Evolutionary conservation across 2,888 invertebrate species (phyloP).

Genomic region (Drosophila phalerata): DNA sequence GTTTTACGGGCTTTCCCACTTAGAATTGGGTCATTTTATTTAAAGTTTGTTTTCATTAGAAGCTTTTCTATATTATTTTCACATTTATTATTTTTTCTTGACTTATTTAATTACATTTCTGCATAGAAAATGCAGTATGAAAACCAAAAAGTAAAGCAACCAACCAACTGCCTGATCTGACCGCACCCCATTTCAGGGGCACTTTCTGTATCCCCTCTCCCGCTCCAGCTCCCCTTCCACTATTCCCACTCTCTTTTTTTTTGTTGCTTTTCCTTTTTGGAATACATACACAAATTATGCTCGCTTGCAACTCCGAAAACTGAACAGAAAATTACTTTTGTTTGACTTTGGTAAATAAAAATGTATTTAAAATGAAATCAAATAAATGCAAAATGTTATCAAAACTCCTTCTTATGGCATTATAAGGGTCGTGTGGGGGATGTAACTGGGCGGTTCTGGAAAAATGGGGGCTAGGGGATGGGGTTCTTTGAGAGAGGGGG

Average conservation of each 20-base stretch:
- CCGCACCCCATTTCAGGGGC: slow-evolving; percentile 48
- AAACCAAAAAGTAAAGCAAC: slow-evolving; percentile 13
- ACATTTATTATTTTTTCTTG: slow-evolving; percentile 26
- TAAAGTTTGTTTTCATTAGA: slow-evolving; percentile 58
- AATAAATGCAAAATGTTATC: slow-evolving; percentile 51
- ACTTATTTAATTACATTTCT: slow-evolving; percentile 67
- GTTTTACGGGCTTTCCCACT: background rate
- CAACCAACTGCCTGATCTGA: slow-evolving; percentile 15
- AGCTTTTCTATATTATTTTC: background rate
- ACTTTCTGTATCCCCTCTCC: background rate
- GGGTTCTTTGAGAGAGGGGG: slow-evolving; percentile 17
- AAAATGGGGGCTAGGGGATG: background rate
- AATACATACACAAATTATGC: slow-evolving; percentile 40
- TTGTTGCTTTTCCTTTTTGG: background rate
- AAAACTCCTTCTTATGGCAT: slow-evolving; percentile 35
- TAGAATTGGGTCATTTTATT: slow-evolving; percentile 62
- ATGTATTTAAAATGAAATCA: slow-evolving; percentile 41
- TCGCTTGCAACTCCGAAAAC: slow-evolving; percentile 28
- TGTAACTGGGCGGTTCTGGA: background rate
- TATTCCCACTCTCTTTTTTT: background rate
- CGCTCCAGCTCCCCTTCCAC: no score
- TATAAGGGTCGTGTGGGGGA: background rate
- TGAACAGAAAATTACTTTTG: slow-evolving; percentile 47
- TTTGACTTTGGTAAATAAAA: slow-evolving; percentile 38
- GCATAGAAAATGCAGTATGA: slow-evolving; percentile 40